Base-by-base conservation (phyloP, 2,888 invertebrate species). In the Cactoblastis cactorum region DNA sequence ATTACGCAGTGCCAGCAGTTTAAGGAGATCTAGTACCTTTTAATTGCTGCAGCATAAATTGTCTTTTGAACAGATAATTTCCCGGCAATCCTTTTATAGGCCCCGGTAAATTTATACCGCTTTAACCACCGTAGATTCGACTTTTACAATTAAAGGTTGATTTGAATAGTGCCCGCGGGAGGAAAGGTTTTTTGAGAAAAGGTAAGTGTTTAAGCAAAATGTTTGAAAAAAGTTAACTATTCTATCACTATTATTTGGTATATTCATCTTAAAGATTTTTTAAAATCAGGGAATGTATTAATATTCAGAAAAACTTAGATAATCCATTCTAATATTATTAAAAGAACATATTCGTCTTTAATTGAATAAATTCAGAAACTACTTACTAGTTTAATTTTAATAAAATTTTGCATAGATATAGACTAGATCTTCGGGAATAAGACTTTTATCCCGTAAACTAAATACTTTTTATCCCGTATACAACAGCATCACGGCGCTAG, bases 1-100 rank as follows among this genome's bases (percentile, higher is more conserved):
- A 83, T 83, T 83, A 82, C 77, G 73, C 78, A 78, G 74, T 78
- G 68, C 73, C 73, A 78, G 77, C 78, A 77, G 80, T 80, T 82
- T 79, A 77, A 76, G 77, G 69, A 82, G 80, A 81, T 80, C 74
- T 77, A 79, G 71, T 68, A 67, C 67, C 74, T 70, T 80, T 80
- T 82, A 83, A 83, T 83, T 83, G 75, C 78, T 74, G 62, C 65
- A 61, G 69, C 74, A 80, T 83, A 80, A 83, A 82, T 82, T 81
- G 75, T 77, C 71, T 70, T 74, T 69, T 67, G 77, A 78, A 76
- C 77, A 77, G 76, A 82, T 81, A 77, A 80, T 80, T 78, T 79
- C 73, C 69, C 65, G 67, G 64, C 64, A 64, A 63, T 62, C 66
- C 63, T 76, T 76, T 77, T 78, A 78, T 76, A 71, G 71, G 69